These are phyloP conservation scores for Ochropleura leucogaster DNA, from an alignment of 2,888 invertebrate genomes.

Conservation along the genomic window DNA sequence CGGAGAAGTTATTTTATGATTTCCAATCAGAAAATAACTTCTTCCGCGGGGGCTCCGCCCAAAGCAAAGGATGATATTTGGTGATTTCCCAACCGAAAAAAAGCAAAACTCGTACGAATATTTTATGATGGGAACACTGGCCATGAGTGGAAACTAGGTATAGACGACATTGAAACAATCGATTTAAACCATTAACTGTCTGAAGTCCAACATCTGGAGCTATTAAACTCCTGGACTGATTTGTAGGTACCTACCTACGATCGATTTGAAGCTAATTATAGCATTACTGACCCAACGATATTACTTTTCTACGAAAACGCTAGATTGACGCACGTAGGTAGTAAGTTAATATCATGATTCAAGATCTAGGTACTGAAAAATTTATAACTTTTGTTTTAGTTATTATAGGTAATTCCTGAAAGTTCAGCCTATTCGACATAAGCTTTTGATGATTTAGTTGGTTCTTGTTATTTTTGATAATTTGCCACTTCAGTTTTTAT, in stretches of 20 bases:
- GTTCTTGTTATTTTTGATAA: not conserved
- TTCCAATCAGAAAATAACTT: too few species aligned
- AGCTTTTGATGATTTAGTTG: not conserved
- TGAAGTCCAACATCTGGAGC: slow-evolving; percentile 52
- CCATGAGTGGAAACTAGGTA: slow-evolving; percentile 33
- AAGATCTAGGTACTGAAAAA: slow-evolving; percentile 1
- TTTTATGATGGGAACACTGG: slow-evolving; percentile 45
- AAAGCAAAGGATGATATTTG: too few species aligned
- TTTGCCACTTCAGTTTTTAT: not conserved
- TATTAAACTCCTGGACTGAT: slow-evolving; percentile 38
- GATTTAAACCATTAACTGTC: slow-evolving; percentile 38
- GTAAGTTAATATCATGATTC: not conserved
- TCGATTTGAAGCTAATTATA: slow-evolving; percentile 32
- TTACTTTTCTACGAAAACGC: slow-evolving; percentile 28
- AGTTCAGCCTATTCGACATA: not conserved
- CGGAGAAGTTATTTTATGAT: too few species aligned
- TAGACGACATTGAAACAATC: slow-evolving; percentile 37
- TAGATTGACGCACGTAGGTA: slow-evolving; percentile 6
- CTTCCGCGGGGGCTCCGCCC: too few species aligned
- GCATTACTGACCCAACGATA: not conserved
- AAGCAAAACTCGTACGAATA: slow-evolving; percentile 8
- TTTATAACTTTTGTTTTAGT: not conserved
- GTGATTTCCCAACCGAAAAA: too few species aligned
- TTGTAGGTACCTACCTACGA: slow-evolving; percentile 21
- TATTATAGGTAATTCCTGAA: not conserved